A percentile compares a stretch with the other conserved stretches of the same genome.
phyloP scores from a whole-genome alignment of 2,113 vertebrate genomes.

The Motacilla alba region DNA sequence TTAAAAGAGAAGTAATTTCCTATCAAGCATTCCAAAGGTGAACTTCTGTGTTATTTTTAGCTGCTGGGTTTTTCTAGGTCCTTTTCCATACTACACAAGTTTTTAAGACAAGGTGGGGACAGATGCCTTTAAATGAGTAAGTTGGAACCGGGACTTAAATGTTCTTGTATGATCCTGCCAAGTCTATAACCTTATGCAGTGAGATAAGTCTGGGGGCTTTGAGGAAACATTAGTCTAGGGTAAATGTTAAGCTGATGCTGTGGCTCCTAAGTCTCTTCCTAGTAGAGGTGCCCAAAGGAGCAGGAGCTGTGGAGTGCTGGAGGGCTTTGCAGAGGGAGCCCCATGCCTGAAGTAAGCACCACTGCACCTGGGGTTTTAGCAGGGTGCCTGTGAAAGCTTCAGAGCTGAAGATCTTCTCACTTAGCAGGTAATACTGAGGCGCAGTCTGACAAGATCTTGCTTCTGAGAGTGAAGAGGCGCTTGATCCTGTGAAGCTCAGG shows the following conservation, averaged over 20 bases:
- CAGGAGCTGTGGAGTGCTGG: not conserved
- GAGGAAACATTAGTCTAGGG: not conserved
- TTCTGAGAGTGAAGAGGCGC: not conserved
- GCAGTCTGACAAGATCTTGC: not conserved
- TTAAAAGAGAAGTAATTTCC: not conserved
- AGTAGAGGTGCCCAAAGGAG: rapidly evolving
- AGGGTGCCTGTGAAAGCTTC: not conserved
- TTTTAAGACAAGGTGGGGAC: not conserved
- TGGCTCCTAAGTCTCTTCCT: not conserved
- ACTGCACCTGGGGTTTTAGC: not conserved
- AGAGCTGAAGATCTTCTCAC: not conserved
- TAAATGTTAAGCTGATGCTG: not conserved
- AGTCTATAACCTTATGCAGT: not conserved
- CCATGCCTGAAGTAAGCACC: rapidly evolving
- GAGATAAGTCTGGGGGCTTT: not conserved
- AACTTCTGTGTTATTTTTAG: not conserved
- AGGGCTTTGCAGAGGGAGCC: not conserved
- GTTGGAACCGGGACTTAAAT: not conserved
- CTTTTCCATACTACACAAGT: not conserved
- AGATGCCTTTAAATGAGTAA: not conserved
- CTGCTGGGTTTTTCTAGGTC: not conserved
- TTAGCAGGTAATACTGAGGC: not conserved
- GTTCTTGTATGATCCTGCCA: not conserved
- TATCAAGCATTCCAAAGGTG: not conserved
- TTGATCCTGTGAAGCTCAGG: not conserved